Evolutionary conservation across 2,797 vertebrate genomes (phyloP), one percentile per base, ranked within the genome.

Genomic region (Acanthopagrus latus): DNA sequence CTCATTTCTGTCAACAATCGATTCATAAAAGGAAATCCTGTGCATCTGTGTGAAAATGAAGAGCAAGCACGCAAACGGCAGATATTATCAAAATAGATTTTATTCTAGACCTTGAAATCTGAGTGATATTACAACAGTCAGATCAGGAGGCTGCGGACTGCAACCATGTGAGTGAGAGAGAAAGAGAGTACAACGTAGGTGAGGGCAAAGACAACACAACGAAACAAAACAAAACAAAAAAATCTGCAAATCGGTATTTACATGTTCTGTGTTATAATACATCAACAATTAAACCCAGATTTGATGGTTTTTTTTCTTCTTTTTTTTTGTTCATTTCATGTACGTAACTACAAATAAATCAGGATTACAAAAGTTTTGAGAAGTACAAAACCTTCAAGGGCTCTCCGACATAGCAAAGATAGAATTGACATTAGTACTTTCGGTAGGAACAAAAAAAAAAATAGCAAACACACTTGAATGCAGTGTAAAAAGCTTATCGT

Each of bases 11-110:
- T 38, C 33, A 38, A 2, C 33, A 33, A 9, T 38, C 8, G 33
- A 38, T 38, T 9, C 33, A 9, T 7, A 38, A 38, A 38, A 38
- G 7, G 7, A 8, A 38, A 8, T 9, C 33, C 33, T 9, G 23
- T 65, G 56, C 25, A 29, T n/a, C 16, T 14, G 27, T 1, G 67
- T 27, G 20, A 0, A 51, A 62, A 78, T 43, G 0, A 63, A 71
- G 18, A 54, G 17, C 46, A 65, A 74, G 88, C 94, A 94, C 94
- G 75, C 91, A 60, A 38, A 38, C 33, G 6, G 6, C 7, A 38
- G 78, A 80, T 97, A 96, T 97, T 98, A 99, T 98, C 97, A 99
- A 99, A 99, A 99, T 99, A 99, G 96, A 99, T 97, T 99, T 99
- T 99, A 99, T 99, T 99, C 97, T 98, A 97, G 97, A 98, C 96